These are phyloP conservation scores for Lomographa bimaculata DNA, from an alignment of 2,888 invertebrate genomes.

Conservation along the genomic window DNA sequence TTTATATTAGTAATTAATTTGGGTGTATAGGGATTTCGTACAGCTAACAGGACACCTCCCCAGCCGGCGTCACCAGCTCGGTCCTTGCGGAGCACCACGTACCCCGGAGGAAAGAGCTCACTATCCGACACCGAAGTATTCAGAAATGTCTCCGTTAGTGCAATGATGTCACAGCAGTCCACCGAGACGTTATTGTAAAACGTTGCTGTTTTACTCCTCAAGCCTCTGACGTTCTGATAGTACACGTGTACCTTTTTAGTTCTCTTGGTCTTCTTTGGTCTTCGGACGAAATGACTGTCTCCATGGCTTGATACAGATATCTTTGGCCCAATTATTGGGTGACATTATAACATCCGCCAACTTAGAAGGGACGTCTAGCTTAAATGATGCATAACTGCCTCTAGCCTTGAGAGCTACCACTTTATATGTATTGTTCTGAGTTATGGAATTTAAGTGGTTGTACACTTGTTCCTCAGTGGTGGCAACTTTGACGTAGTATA, in stretches of 20 bases:
- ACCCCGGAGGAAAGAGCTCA: too few relatives aligned
- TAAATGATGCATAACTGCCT: slow-evolving; percentile 15
- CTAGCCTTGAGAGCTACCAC: slow-evolving; percentile 6
- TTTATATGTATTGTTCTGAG: neutral
- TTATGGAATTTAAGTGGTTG: too few relatives aligned
- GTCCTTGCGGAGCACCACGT: too few relatives aligned
- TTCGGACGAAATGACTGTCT: slow-evolving; percentile 10
- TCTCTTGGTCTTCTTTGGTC: slow-evolving; percentile 7
- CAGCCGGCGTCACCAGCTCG: slow-evolving; percentile 3
- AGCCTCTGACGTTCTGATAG: slow-evolving; percentile 15
- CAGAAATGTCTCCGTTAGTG: slow-evolving; percentile 6
- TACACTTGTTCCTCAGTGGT: slow-evolving; percentile 3
- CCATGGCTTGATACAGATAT: slow-evolving; percentile 14
- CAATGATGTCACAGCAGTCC: neutral
- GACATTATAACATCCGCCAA: slow-evolving; percentile 10
- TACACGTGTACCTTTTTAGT: slow-evolving; percentile 1
- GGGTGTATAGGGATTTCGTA: neutral
- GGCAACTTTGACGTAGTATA: slow-evolving; percentile 4
- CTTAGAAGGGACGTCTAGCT: slow-evolving; percentile 9
- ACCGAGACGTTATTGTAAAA: slow-evolving; percentile 3
- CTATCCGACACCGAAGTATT: neutral
- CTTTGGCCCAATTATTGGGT: slow-evolving; percentile 7
- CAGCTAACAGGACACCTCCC: slow-evolving; percentile 6
- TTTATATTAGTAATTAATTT: slow-evolving; percentile 4
- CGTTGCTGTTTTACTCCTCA: slow-evolving; percentile 9